Percentiles rank a stretch among this genome's conserved stretches.
Evolutionary conservation across 2,888 invertebrate genomes (phyloP).

Genomic region (Andrena fulva): DNA sequence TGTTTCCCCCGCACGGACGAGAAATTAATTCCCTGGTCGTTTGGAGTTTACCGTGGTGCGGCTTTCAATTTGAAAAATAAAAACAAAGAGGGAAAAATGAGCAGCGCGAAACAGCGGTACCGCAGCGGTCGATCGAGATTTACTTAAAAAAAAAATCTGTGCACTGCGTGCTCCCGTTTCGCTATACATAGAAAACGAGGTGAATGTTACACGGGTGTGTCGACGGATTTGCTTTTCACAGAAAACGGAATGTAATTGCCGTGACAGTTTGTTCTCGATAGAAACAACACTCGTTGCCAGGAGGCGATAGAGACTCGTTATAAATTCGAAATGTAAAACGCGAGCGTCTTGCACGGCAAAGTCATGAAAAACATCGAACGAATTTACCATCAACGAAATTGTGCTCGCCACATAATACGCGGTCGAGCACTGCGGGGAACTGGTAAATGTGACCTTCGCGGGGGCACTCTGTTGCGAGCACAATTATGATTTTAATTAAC

Average conservation of each 20-base stretch:
- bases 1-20: neutral
- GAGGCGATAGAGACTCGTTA: slow-evolving; percentile 1
- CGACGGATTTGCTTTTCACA: slow-evolving; percentile 13
- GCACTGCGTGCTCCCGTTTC: neutral
- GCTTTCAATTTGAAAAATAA: slow-evolving; percentile 4
- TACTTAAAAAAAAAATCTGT: neutral
- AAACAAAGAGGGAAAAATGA: neutral
- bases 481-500: slow-evolving; percentile 76
- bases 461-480: slow-evolving; percentile 48
- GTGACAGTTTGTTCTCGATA: neutral
- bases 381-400: slow-evolving; percentile 12
- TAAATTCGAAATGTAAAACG: neutral
- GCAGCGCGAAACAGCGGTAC: neutral
- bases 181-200: neutral
- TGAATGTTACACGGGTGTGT: slow-evolving; percentile 8
- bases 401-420: neutral
- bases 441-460: slow-evolving; percentile 28
- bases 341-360: neutral
- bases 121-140: slow-evolving; percentile 30
- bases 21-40: slow-evolving; percentile 29
- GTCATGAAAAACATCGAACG: neutral
- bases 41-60: slow-evolving; percentile 5
- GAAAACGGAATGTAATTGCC: slow-evolving; percentile 11
- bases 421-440: neutral
- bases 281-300: slow-evolving; percentile 12